A percentile compares a stretch with the other conserved stretches of the same genome.
Evolutionary conservation across 64 coral and sea anemone genomes (phyloP).

Genomic region (Stichodactyla mertensii): DNA sequence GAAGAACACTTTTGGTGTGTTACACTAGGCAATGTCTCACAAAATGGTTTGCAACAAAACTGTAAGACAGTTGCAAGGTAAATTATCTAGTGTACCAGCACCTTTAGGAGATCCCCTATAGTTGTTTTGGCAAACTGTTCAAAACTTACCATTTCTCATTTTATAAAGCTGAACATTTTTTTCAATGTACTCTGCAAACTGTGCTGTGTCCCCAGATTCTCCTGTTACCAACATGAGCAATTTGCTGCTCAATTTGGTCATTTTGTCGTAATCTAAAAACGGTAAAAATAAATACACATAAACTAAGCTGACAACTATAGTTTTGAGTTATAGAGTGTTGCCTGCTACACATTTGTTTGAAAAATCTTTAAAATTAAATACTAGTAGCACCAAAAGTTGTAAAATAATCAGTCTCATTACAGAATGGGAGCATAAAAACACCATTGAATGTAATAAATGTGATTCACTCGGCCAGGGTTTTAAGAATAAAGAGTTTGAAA

Average conservation of each 20-base stretch:
- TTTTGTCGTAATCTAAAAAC: constrained; percentile 90
- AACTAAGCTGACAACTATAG: background rate
- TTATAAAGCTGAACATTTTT: constrained; percentile 99
- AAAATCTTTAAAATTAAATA: too few species aligned
- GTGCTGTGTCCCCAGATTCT: constrained; percentile 88
- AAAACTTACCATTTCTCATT: constrained; percentile 96
- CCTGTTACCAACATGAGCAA: constrained; percentile 89
- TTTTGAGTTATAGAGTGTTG: background rate
- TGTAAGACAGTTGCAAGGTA: too few species aligned
- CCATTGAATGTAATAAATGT: background rate
- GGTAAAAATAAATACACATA: background rate
- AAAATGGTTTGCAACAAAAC: too few species aligned
- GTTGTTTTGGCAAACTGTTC: background rate
- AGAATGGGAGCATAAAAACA: background rate
- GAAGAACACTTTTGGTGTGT: too few species aligned
- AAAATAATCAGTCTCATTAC: background rate
- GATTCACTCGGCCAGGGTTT: background rate
- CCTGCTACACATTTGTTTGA: background rate
- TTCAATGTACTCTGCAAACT: constrained; percentile 98
- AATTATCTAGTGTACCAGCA: too few species aligned
- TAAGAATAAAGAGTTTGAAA: background rate
- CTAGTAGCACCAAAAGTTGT: background rate
- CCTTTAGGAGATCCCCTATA: too few species aligned
- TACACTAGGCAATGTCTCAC: too few species aligned
- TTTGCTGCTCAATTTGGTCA: constrained; percentile 91